phyloP scores from a whole-genome alignment of 1,140 invertebrate species.

The Cecropterus lyciades region DNA sequence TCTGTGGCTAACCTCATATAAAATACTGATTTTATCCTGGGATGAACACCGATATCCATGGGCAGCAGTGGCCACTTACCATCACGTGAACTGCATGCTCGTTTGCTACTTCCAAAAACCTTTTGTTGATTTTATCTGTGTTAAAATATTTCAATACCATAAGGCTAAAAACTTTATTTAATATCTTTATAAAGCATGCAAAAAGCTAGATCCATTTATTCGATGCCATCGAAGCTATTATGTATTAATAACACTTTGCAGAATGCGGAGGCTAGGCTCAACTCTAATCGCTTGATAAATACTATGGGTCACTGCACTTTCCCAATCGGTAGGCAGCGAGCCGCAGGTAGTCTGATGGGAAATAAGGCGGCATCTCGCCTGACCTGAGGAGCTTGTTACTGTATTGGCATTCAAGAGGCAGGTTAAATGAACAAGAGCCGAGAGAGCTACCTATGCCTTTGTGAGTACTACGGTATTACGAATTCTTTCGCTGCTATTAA shows the following conservation, averaged over 20 bases:
- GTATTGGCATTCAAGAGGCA: not conserved
- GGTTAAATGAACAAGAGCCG: not conserved
- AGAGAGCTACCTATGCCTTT: not conserved
- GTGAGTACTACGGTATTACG: not conserved
- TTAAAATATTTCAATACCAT: no score
- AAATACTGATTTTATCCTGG: no score
- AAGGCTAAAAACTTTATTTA: no score
- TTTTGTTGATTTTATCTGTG: no score
- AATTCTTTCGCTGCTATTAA: no score
- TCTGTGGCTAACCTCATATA: no score
- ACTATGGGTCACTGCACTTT: constrained; percentile 17
- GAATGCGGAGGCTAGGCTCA: not conserved
- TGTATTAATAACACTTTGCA: not conserved
- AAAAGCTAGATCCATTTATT: not conserved
- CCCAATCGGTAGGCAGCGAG: constrained; percentile 11
- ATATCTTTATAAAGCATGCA: not conserved
- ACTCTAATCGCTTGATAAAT: constrained; percentile 11
- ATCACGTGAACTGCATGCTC: no score
- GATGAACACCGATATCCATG: no score
- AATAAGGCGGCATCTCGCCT: constrained; percentile 8
- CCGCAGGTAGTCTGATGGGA: constrained; percentile 19
- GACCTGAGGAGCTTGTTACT: not conserved
- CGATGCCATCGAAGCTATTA: not conserved
- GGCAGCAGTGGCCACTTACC: no score
- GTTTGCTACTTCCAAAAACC: no score